phyloP scores from a whole-genome alignment of 1,140 invertebrate species.

The Prorops nasuta region DNA sequence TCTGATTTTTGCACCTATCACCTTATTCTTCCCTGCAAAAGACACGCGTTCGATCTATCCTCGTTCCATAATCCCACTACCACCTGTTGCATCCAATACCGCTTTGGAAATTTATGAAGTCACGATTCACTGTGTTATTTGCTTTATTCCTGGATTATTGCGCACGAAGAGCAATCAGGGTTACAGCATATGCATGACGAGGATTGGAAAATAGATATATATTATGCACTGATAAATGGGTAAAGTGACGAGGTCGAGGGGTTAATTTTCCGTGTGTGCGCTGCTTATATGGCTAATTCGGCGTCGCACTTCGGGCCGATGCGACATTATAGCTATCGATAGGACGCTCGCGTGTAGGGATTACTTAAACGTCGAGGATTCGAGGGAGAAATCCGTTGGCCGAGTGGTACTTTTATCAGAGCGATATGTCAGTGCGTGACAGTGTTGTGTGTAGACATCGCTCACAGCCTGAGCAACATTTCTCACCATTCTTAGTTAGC shows the following conservation, averaged over 20 bases:
- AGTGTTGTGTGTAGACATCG: slow-evolving; percentile 42
- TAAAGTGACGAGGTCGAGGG: background rate
- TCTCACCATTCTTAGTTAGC: slow-evolving; percentile 25
- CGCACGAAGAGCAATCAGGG: no score
- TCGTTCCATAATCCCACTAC: no score
- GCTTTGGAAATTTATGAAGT: no score
- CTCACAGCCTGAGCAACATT: slow-evolving; percentile 37
- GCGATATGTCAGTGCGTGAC: slow-evolving; percentile 43
- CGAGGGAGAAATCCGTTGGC: slow-evolving; percentile 28
- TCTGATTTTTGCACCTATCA: no score
- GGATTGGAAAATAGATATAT: background rate
- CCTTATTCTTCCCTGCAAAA: no score
- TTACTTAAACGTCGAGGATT: slow-evolving; percentile 31
- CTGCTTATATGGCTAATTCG: slow-evolving; percentile 7
- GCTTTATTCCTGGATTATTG: no score
- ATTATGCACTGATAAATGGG: background rate
- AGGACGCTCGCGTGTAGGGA: slow-evolving; percentile 29
- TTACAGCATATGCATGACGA: background rate
- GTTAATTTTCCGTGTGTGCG: no score
- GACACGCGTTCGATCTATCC: no score
- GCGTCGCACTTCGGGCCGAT: slow-evolving; percentile 8
- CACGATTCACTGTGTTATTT: no score
- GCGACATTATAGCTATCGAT: slow-evolving; percentile 32
- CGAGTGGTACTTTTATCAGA: slow-evolving; percentile 39
- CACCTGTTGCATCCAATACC: no score